Conservation (phyloP, 2,888 invertebrate species). For the Ectemnius lituratus region DNA sequence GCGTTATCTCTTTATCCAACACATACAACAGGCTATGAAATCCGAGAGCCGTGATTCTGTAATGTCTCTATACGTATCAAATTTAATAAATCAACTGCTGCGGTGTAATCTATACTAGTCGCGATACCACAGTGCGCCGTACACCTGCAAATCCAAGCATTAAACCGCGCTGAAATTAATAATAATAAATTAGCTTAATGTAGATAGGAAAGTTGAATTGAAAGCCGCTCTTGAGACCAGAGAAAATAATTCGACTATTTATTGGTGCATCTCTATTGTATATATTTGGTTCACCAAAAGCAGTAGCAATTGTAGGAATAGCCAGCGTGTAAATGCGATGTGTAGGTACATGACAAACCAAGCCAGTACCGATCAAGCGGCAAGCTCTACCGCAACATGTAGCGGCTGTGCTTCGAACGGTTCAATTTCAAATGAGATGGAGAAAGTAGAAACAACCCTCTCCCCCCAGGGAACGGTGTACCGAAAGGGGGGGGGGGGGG, state of each 20-base stretch:
- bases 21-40: background rate
- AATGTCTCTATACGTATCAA: background rate
- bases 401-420: background rate
- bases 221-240: too few species aligned
- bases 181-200: too few species aligned
- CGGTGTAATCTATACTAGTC: background rate
- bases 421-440: slow-evolving; percentile 4
- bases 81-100: background rate
- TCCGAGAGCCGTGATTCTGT: background rate
- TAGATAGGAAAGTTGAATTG: too few species aligned
- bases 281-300: too few species aligned
- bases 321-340: too few species aligned
- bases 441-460: background rate
- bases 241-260: too few species aligned
- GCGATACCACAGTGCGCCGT: background rate
- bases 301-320: too few species aligned
- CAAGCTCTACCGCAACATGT: background rate
- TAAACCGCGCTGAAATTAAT: too few species aligned
- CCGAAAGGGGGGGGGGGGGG: background rate
- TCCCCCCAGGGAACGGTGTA: background rate
- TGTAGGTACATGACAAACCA: too few species aligned
- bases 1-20: background rate
- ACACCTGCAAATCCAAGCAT: background rate
- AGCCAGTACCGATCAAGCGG: too few species aligned
- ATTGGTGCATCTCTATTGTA: too few species aligned